Evolutionary conservation across 2,797 vertebrate genomes (phyloP).

Genomic region (Okamejei kenojei): DNA sequence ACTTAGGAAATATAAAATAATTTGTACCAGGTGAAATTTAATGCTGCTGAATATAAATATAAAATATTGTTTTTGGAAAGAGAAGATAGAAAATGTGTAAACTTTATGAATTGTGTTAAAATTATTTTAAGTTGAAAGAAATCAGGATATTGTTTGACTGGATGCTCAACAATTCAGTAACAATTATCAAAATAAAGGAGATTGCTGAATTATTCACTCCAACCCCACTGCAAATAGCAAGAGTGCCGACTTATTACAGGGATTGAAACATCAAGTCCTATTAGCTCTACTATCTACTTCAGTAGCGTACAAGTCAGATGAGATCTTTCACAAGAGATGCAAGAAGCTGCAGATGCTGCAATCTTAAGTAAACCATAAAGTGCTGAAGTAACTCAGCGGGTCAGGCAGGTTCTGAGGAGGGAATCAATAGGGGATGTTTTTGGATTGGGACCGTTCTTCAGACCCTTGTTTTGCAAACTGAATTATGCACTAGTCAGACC

Average conservation of each 20-base stretch:
- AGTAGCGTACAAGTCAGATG: neutral
- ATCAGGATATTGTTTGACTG: neutral
- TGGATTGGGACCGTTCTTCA: too few relatives aligned
- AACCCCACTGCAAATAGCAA: too few relatives aligned
- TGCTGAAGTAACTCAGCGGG: too few relatives aligned
- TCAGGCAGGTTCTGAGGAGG: too few relatives aligned
- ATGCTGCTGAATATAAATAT: neutral
- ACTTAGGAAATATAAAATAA: neutral
- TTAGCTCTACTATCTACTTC: neutral
- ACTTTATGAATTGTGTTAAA: neutral
- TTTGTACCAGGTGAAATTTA: neutral
- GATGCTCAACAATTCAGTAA: neutral
- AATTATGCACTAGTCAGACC: neutral
- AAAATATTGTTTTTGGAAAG: neutral
- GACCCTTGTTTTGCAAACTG: neutral
- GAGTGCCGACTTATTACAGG: too few relatives aligned
- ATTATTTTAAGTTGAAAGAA: neutral
- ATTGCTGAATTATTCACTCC: neutral
- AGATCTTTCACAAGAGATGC: neutral
- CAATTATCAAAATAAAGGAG: neutral
- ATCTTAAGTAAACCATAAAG: too few relatives aligned
- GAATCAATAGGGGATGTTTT: too few relatives aligned
- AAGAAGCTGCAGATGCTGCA: too few relatives aligned
- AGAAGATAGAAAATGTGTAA: neutral
- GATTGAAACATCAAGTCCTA: too few relatives aligned